Conservation (phyloP, 1,140 invertebrate species). For the Bombus cullumanus region DNA sequence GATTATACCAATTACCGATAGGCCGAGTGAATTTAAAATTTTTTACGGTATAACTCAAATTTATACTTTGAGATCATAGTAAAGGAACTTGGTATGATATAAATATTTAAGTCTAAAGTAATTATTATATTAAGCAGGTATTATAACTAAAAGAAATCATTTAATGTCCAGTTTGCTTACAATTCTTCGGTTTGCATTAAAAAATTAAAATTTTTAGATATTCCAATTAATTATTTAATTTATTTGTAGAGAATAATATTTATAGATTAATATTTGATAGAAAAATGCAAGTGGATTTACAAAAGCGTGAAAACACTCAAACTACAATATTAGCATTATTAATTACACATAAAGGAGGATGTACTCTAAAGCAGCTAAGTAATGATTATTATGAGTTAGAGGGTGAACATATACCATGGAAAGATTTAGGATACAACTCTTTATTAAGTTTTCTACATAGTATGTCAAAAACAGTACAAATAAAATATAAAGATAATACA, state of each 20-base stretch:
- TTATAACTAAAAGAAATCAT: neutral
- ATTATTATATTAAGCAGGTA: neutral
- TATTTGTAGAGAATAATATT: neutral
- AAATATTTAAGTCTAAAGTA: neutral
- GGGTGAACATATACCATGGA: constrained; percentile 64
- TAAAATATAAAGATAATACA: constrained; percentile 28
- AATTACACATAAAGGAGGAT: constrained; percentile 36
- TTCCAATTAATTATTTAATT: neutral
- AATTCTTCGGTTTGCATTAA: neutral
- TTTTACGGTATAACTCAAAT: neutral
- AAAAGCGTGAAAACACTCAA: constrained; percentile 39
- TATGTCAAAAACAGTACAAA: constrained; percentile 45
- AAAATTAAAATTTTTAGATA: neutral
- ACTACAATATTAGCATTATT: constrained; percentile 60
- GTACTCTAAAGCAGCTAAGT: constrained; percentile 25
- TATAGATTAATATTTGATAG: neutral
- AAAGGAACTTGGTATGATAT: neutral
- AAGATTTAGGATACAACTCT: constrained; percentile 46
- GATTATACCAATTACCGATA: neutral
- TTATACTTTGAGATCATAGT: neutral
- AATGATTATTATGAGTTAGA: constrained; percentile 58
- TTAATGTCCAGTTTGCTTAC: neutral
- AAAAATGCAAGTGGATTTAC: neutral
- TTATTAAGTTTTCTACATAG: constrained; percentile 57
- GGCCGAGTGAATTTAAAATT: neutral